Conservation (phyloP, 2,888 invertebrate species). For the Chaitophorus viminalis region DNA sequence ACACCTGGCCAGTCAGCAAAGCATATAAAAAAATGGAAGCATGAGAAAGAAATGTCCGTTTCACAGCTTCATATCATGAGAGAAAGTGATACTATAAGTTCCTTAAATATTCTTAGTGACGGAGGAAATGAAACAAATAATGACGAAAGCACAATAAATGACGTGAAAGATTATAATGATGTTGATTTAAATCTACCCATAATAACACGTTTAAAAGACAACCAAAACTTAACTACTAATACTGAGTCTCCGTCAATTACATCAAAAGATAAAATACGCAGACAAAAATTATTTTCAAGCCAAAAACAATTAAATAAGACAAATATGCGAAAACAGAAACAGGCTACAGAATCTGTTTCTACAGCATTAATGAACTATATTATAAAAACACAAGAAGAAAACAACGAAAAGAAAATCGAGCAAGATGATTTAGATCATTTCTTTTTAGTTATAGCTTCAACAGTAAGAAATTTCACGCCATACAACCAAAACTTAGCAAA, state of each 20-base stretch:
- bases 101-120: not conserved
- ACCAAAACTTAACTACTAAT: not conserved
- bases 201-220: not conserved
- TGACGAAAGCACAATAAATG: conserved; percentile 5
- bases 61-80: conserved; percentile 21
- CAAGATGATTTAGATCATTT: conserved; percentile 4
- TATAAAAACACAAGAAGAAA: not conserved
- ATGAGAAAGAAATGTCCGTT: conserved; percentile 19
- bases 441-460: conserved; percentile 19
- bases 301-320: conserved; percentile 14
- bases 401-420: not conserved
- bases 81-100: conserved; percentile 10
- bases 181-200: not conserved
- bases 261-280: not conserved
- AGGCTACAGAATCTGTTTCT: conserved; percentile 7
- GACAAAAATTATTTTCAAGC: not conserved
- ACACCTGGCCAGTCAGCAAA: conserved; percentile 4
- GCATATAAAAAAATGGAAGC: not conserved
- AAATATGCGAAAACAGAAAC: conserved; percentile 8
- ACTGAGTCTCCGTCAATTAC: not conserved
- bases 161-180: not conserved
- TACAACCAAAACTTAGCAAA: conserved; percentile 8
- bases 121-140: not conserved
- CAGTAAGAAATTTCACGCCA: conserved; percentile 2
- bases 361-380: conserved; percentile 1